These are phyloP conservation scores for Grus americana DNA, from an alignment of 2,113 vertebrate species.

Conservation along the genomic window DNA sequence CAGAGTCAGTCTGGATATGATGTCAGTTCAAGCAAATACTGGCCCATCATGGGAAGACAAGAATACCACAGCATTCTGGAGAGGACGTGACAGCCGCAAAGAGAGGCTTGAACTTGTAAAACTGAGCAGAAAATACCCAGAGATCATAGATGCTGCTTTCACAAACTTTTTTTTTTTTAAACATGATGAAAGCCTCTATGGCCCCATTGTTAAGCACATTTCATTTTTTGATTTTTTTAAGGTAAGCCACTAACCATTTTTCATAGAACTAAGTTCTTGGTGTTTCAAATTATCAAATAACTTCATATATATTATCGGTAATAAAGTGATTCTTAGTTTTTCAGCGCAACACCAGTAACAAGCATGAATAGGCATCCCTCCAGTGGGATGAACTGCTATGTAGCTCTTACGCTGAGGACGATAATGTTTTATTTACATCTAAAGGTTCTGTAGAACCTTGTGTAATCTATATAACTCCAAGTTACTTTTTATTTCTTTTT, in stretches of 20 bases:
- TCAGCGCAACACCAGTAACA: neutral
- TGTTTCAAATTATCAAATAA: neutral
- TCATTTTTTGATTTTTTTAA: conserved; percentile 99
- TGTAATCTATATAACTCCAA: neutral
- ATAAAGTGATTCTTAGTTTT: neutral
- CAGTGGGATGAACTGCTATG: neutral
- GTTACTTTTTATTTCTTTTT: conserved; percentile 53
- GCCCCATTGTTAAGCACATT: conserved; percentile 96
- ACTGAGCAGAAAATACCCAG: conserved; percentile 85
- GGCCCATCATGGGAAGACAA: conserved; percentile 90
- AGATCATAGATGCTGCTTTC: conserved; percentile 92
- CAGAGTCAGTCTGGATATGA: conserved; percentile 97
- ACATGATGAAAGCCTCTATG: conserved; percentile 92
- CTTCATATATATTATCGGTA: neutral
- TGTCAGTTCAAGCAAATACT: conserved; percentile 96
- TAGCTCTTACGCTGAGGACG: neutral
- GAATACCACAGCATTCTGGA: conserved; percentile 91
- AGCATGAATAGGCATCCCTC: neutral
- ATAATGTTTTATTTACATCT: neutral
- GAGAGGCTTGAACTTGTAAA: conserved; percentile 96
- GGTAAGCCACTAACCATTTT: conserved; percentile 71
- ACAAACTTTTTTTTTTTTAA: conserved; percentile 99
- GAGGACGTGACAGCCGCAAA: conserved; percentile 93
- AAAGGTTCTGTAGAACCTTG: conserved; percentile 12
- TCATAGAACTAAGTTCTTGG: neutral